phyloP scores from a whole-genome alignment of 2,113 vertebrate genomes.

The Lepus europaeus region DNA sequence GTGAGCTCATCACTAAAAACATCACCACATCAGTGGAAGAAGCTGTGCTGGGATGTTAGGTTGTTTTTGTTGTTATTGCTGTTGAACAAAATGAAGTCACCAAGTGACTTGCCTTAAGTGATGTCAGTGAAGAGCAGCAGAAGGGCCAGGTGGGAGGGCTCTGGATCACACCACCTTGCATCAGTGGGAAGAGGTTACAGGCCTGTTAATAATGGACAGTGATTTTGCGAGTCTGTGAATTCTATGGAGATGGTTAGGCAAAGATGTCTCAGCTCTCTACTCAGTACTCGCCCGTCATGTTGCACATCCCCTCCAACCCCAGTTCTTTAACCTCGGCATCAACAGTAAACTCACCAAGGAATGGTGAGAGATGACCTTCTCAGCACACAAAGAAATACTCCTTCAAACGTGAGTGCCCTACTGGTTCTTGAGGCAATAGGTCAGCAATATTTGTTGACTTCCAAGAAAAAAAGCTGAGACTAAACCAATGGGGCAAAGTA shows the following conservation, averaged over 20 bases:
- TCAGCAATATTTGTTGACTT: background rate
- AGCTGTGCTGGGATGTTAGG: background rate
- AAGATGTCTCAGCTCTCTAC: background rate
- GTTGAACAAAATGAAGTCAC: constrained; percentile 26
- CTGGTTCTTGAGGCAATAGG: background rate
- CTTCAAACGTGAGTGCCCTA: background rate
- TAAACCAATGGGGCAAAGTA: constrained; percentile 2
- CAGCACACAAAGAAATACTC: background rate
- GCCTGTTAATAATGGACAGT: background rate
- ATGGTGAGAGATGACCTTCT: background rate
- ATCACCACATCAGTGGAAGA: background rate
- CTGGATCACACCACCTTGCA: background rate
- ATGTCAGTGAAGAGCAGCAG: background rate
- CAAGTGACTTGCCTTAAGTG: background rate
- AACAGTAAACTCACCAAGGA: background rate
- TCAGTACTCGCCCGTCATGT: no score
- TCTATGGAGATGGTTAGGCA: background rate
- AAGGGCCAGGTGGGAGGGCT: background rate
- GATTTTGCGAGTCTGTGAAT: background rate
- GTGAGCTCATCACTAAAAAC: background rate
- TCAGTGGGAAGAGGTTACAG: background rate
- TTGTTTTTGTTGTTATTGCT: background rate
- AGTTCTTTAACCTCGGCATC: background rate
- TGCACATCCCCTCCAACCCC: no score
- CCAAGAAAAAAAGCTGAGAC: background rate